Percentiles rank a stretch among this genome's conserved stretches.
phyloP scores from a whole-genome alignment of 1,140 invertebrate genomes.

The Doryteuthis pealeii region DNA sequence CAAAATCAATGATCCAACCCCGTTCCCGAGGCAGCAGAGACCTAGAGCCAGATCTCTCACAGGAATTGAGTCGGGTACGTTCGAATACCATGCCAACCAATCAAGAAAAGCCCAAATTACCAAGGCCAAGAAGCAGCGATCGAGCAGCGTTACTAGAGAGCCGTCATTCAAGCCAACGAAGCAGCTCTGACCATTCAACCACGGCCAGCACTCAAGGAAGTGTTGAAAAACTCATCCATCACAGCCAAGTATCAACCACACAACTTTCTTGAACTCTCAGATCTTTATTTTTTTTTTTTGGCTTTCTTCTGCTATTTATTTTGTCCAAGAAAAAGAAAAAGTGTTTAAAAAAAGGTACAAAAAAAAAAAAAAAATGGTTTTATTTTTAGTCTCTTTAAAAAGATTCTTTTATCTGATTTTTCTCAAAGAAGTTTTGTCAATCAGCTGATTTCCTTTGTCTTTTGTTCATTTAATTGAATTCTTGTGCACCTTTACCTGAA shows the following conservation, averaged over 20 bases:
- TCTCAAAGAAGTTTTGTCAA: too few species aligned
- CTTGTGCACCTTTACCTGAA: too few species aligned
- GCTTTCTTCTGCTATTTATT: too few species aligned
- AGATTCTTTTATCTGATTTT: too few species aligned
- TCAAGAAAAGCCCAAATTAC: slow-evolving; percentile 3
- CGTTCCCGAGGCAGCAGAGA: neutral
- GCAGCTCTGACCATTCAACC: slow-evolving; percentile 3
- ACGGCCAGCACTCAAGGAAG: slow-evolving; percentile 7
- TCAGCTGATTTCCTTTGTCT: too few species aligned
- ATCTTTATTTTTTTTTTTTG: too few species aligned
- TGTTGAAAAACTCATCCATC: slow-evolving; percentile 3
- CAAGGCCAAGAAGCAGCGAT: slow-evolving; percentile 5
- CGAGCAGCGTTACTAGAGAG: slow-evolving; percentile 6
- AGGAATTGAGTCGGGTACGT: neutral
- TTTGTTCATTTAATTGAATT: too few species aligned
- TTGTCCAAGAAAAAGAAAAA: too few species aligned
- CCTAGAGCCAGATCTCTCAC: neutral
- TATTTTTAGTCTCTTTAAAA: too few species aligned
- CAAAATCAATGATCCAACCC: slow-evolving; percentile 3
- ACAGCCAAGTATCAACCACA: neutral
- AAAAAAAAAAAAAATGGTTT: too few species aligned
- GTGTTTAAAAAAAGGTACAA: too few species aligned
- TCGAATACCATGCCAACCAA: neutral
- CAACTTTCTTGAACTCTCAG: neutral
- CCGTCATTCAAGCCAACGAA: slow-evolving; percentile 10